These are phyloP conservation scores for Borostomias antarcticus DNA, from an alignment of 2,797 vertebrate species.

Conservation along the genomic window DNA sequence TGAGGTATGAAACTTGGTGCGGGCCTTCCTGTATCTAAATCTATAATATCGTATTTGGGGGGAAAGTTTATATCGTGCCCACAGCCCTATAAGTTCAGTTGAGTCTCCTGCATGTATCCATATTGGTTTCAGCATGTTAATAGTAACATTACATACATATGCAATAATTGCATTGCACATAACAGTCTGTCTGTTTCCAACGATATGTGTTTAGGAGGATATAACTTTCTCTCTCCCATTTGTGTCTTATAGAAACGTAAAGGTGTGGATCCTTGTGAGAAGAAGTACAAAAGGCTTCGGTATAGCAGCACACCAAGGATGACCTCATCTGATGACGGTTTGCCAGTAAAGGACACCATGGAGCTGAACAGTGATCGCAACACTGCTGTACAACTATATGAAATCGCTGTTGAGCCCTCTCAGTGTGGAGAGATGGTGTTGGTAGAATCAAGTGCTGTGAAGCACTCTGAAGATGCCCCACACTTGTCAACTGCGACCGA, in stretches of 20 bases:
- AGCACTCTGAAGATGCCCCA: slow-evolving; percentile 13
- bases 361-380: slow-evolving; percentile 4
- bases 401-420: slow-evolving; percentile 41
- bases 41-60: too few relatives aligned
- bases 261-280: slow-evolving; percentile 42
- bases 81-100: background rate
- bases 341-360: background rate
- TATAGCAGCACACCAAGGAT: slow-evolving; percentile 1
- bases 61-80: background rate
- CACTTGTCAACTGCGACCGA: slow-evolving; percentile 16
- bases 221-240: background rate
- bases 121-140: background rate
- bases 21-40: too few relatives aligned
- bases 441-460: slow-evolving; percentile 17
- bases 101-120: background rate
- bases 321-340: slow-evolving; percentile 6
- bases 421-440: slow-evolving; percentile 31
- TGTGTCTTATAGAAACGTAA: slow-evolving; percentile 68
- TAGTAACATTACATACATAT: background rate
- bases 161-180: background rate
- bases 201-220: background rate
- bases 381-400: slow-evolving; percentile 49
- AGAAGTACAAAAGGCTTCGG: slow-evolving; percentile 53
- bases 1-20: slow-evolving; percentile 41
- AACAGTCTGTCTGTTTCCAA: background rate